A percentile compares a stretch with the other conserved stretches of the same genome.
Conservation (phyloP, 2,888 invertebrate species). For the Furcula furcula region DNA sequence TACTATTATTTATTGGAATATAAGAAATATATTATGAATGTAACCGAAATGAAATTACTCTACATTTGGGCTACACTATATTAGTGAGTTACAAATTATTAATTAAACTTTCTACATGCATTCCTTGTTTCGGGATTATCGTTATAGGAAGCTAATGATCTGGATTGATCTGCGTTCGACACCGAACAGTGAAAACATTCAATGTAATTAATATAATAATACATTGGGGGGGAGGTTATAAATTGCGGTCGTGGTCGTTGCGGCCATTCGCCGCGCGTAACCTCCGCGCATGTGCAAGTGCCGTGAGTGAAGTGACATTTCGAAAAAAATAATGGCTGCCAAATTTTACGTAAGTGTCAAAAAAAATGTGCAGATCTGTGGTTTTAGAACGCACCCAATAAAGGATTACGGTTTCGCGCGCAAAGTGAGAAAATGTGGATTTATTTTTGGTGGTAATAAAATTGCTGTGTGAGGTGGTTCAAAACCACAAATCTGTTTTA, state of each 20-base stretch:
- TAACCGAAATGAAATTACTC: too few species aligned
- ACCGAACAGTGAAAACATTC: conserved; percentile 63
- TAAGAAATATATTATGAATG: too few species aligned
- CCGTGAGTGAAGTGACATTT: conserved; percentile 74
- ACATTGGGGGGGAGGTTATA: conserved; percentile 76
- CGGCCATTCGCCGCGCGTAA: conserved; percentile 75
- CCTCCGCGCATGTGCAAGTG: conserved; percentile 64
- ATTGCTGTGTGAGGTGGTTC: conserved; percentile 53
- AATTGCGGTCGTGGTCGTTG: conserved; percentile 41
- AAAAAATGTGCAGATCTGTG: conserved; percentile 63
- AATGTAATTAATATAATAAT: conserved; percentile 75
- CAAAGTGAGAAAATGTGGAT: conserved; percentile 29
- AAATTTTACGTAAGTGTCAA: conserved; percentile 80
- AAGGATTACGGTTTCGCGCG: conserved; percentile 36
- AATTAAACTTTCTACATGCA: conserved; percentile 6
- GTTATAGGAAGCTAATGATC: conserved; percentile 60
- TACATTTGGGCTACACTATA: too few species aligned
- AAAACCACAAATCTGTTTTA: conserved; percentile 65
- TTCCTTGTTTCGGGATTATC: conserved; percentile 36
- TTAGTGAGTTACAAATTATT: too few species aligned
- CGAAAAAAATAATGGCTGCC: conserved; percentile 69
- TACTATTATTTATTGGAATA: too few species aligned
- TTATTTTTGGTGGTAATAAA: conserved; percentile 20
- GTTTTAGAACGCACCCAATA: conserved; percentile 66
- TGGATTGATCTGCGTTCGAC: conserved; percentile 54